Base-by-base conservation (phyloP, 37 sponge, comb jelly and placozoan genomes). In the Cladorhizidae sp. region DNA sequence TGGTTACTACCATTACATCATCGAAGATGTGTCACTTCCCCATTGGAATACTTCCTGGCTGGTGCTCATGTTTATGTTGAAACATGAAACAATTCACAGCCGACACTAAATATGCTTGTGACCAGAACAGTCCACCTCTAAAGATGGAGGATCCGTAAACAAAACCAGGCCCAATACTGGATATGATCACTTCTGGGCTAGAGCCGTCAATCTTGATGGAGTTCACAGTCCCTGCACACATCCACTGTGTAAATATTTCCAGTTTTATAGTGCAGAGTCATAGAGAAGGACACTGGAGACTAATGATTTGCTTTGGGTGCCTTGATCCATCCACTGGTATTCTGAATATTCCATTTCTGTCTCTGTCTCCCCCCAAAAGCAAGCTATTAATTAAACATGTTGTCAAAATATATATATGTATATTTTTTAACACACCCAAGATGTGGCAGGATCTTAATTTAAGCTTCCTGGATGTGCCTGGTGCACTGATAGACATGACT, bases 371-470 rank as follows among this genome's bases (percentile, higher is more conserved):
- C 61, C 6, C 3, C 8, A 59, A 59, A 17, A 67, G 68, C 36
- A 67, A 37, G 37, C 68, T 32, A 67, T 67, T n/a, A n/a, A n/a
- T 67, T 38, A 36, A n/a, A n/a, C n/a, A n/a, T n/a, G n/a, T n/a
- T n/a, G n/a, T n/a, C n/a, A n/a, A n/a, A n/a, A n/a, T n/a, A n/a
- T n/a, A n/a, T n/a, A n/a, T n/a, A n/a, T n/a, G n/a, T n/a, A n/a
- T n/a, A n/a, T n/a, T n/a, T n/a, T n/a, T 49, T 22, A 43, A 45
- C 59, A 50, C 58, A 81, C 81, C 81, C 81, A 58, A 70, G 59
- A 8, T 72, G 64, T 22, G 81, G 81, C 18, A 42, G 58, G n/a
- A 81, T 40, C 31, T 23, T 40, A n/a, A n/a, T n/a, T n/a, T n/a
- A 7, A 81, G 33, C 3, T 50, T 40, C 1, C 26, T 6, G n/a